Conservation (phyloP, 2,113 vertebrate genomes). For the Platichthys flesus region DNA sequence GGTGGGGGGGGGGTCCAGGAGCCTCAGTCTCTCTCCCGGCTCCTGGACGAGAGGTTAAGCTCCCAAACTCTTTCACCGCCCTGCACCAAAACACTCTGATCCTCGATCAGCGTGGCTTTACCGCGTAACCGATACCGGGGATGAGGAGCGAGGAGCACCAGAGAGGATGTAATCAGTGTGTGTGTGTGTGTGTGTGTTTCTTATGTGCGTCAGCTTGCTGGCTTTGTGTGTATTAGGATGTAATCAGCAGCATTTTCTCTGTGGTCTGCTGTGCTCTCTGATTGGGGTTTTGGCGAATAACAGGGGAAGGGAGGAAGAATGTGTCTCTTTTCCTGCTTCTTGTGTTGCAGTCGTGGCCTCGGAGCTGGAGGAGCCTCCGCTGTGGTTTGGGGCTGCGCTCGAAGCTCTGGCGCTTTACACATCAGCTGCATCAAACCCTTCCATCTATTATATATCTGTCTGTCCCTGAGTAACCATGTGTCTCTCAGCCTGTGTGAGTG, state of each 20-base stretch:
- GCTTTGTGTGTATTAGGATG: constrained; percentile 77
- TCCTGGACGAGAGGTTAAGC: constrained; percentile 69
- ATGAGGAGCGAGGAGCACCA: constrained; percentile 64
- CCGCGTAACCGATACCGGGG: constrained; percentile 72
- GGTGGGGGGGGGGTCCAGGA: constrained; percentile 18
- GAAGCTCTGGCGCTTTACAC: constrained; percentile 55
- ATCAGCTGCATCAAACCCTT: constrained; percentile 44
- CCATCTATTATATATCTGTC: constrained; percentile 28
- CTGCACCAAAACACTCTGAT: constrained; percentile 65
- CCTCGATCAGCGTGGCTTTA: constrained; percentile 68
- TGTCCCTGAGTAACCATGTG: constrained; percentile 14
- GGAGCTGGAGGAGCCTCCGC: constrained; percentile 32
- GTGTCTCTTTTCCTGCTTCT: constrained; percentile 58
- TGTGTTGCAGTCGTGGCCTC: constrained; percentile 58
- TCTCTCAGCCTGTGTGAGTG: constrained; percentile 4
- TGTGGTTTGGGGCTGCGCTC: constrained; percentile 58
- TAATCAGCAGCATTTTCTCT: constrained; percentile 76
- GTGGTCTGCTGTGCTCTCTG: constrained; percentile 73
- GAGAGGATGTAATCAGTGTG: constrained; percentile 75
- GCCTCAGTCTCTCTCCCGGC: constrained; percentile 19
- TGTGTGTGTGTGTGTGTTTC: constrained; percentile 29
- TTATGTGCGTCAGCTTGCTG: constrained; percentile 40
- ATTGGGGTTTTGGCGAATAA: constrained; percentile 74
- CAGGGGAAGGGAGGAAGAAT: constrained; percentile 46
- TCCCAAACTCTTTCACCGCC: constrained; percentile 49